These are phyloP conservation scores for Oeneis ivallda DNA, from an alignment of 2,888 invertebrate genomes.

Conservation along the genomic window DNA sequence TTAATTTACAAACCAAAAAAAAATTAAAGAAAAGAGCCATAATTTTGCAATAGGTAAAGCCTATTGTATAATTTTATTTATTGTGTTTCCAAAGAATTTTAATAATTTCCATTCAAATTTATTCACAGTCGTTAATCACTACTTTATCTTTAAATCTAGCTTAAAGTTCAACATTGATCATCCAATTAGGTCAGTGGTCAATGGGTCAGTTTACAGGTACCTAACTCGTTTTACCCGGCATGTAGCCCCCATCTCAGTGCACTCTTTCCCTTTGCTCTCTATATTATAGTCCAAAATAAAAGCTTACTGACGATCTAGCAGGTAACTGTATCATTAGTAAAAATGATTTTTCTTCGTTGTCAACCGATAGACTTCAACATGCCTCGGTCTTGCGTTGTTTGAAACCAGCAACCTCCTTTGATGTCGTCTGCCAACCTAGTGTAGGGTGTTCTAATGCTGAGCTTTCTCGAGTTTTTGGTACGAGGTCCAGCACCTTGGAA, in stretches of 20 bases:
- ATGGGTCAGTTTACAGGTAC: slow-evolving; percentile 46
- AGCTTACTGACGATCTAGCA: neutral
- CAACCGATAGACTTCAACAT: no score
- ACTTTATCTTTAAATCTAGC: slow-evolving; percentile 52
- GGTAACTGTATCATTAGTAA: no score
- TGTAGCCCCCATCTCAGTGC: neutral
- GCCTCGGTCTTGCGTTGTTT: no score
- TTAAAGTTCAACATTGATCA: slow-evolving; percentile 48
- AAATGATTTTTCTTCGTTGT: no score
- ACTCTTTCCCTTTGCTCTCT: neutral
- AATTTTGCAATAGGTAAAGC: neutral
- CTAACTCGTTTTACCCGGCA: slow-evolving; percentile 39
- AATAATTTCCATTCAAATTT: slow-evolving; percentile 22
- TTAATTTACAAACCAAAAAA: neutral
- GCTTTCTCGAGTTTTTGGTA: no score
- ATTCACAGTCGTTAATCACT: slow-evolving; percentile 31
- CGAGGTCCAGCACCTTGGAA: no score
- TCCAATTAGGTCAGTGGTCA: slow-evolving; percentile 52
- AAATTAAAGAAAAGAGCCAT: neutral
- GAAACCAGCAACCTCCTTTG: no score
- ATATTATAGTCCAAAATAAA: neutral
- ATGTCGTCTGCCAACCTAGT: no score
- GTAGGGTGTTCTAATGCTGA: no score
- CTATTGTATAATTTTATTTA: neutral
- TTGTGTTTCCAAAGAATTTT: slow-evolving; percentile 15